Conservation (phyloP, 1,140 invertebrate genomes). For the Eufriesea mexicana region DNA sequence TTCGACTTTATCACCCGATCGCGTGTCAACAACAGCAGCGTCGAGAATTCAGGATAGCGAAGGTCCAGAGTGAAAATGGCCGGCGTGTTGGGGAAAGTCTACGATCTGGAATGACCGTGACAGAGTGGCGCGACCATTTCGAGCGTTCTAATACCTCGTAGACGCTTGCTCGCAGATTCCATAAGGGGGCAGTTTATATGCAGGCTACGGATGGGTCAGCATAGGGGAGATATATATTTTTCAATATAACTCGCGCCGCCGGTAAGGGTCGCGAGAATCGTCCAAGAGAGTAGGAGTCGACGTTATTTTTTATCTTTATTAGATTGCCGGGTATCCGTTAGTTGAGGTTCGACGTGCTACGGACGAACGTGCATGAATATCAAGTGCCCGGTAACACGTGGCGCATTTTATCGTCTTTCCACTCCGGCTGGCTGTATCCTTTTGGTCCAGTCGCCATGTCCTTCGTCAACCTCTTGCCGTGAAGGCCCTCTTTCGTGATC, state of each 20-base stretch:
- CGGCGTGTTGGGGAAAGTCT: background rate
- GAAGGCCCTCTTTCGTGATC: background rate
- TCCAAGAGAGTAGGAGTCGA: conserved; percentile 62
- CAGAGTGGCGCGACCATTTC: conserved; percentile 39
- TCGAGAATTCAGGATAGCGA: background rate
- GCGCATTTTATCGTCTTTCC: conserved; percentile 70
- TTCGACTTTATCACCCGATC: background rate
- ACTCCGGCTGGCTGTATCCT: conserved; percentile 44
- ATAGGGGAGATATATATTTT: conserved; percentile 77
- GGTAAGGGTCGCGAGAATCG: conserved; percentile 57
- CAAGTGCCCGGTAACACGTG: conserved; percentile 71
- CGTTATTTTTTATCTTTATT: conserved; percentile 82
- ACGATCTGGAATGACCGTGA: conserved; percentile 34
- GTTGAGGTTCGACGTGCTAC: conserved; percentile 75
- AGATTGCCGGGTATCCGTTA: conserved; percentile 79
- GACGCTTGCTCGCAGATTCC: conserved; percentile 62
- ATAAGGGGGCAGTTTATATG: conserved; percentile 81
- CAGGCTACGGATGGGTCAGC: conserved; percentile 77
- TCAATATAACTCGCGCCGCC: conserved; percentile 75
- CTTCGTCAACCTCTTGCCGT: conserved; percentile 31
- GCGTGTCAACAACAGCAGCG: background rate
- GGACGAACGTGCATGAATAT: conserved; percentile 79
- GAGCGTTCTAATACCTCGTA: conserved; percentile 57
- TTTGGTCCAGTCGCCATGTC: conserved; percentile 19
- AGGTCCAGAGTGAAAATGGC: background rate